These are phyloP conservation scores for Drosophila ambigua DNA, from an alignment of 1,140 invertebrate species.

Conservation along the genomic window DNA sequence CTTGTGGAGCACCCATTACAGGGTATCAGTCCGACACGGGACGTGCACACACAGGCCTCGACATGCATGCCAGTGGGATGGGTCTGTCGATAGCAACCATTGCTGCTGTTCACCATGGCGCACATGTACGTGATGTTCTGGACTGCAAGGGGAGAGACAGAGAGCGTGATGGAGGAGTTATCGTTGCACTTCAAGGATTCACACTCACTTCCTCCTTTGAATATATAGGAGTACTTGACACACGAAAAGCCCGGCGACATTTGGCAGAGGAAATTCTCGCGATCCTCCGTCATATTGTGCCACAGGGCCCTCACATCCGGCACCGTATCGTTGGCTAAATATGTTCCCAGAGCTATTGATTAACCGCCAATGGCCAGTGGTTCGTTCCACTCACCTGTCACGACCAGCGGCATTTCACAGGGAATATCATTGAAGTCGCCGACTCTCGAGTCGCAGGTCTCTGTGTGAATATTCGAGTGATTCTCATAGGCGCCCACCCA, in stretches of 20 bases:
- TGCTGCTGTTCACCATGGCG: slow-evolving; percentile 67
- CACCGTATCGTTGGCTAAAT: slow-evolving; percentile 65
- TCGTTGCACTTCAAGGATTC: background rate
- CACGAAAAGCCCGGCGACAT: slow-evolving; percentile 66
- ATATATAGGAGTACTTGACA: slow-evolving; percentile 78
- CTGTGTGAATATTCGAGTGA: slow-evolving; percentile 55
- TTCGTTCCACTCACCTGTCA: slow-evolving; percentile 49
- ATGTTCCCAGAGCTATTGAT: background rate
- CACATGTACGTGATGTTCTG: slow-evolving; percentile 82
- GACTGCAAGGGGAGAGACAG: slow-evolving; percentile 40
- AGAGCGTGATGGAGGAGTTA: no score
- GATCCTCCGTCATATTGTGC: slow-evolving; percentile 48
- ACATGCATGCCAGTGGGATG: slow-evolving; percentile 67
- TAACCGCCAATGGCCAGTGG: background rate
- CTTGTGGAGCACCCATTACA: slow-evolving; percentile 50
- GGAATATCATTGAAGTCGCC: slow-evolving; percentile 72
- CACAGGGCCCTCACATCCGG: slow-evolving; percentile 72
- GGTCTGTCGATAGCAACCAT: slow-evolving; percentile 71
- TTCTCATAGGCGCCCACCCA: slow-evolving; percentile 75
- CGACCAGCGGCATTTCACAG: slow-evolving; percentile 65
- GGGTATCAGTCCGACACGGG: slow-evolving; percentile 62
- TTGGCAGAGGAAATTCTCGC: slow-evolving; percentile 63
- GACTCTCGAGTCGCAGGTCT: slow-evolving; percentile 61
- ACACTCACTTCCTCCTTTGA: slow-evolving; percentile 74
- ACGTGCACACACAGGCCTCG: slow-evolving; percentile 76